These are phyloP conservation scores for Turdus rufiventris DNA, from an alignment of 2,113 vertebrate species.

Conservation along the genomic window DNA sequence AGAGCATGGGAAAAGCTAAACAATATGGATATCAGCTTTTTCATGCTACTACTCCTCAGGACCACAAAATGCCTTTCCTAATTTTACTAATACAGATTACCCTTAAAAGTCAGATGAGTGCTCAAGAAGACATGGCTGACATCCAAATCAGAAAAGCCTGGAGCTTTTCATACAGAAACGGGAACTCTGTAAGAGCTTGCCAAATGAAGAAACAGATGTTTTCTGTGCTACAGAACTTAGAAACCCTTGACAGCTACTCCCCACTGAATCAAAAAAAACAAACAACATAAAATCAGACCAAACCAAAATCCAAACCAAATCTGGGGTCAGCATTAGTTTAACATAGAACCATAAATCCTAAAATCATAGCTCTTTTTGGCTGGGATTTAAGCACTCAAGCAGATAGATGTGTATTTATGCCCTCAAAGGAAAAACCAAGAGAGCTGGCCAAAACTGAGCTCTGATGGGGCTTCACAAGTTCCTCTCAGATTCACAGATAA, in stretches of 20 bases:
- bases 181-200: neutral
- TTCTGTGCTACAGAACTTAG: neutral
- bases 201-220: neutral
- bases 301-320: neutral
- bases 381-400: neutral
- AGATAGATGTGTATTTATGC: neutral
- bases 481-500: neutral
- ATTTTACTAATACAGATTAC: neutral
- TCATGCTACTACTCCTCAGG: neutral
- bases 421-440: neutral
- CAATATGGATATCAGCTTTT: neutral
- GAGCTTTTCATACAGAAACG: neutral
- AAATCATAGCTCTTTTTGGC: neutral
- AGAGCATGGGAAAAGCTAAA: neutral
- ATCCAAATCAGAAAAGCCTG: neutral
- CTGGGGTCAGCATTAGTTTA: neutral
- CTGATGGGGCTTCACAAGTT: neutral
- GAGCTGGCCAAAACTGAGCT: neutral
- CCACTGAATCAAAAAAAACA: neutral
- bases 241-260: neutral
- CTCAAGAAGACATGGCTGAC: neutral
- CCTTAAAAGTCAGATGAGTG: neutral
- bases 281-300: neutral
- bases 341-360: neutral
- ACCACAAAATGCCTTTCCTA: neutral